Base-by-base conservation (phyloP, 2,113 vertebrate species). In the Peromyscus maniculatus region DNA sequence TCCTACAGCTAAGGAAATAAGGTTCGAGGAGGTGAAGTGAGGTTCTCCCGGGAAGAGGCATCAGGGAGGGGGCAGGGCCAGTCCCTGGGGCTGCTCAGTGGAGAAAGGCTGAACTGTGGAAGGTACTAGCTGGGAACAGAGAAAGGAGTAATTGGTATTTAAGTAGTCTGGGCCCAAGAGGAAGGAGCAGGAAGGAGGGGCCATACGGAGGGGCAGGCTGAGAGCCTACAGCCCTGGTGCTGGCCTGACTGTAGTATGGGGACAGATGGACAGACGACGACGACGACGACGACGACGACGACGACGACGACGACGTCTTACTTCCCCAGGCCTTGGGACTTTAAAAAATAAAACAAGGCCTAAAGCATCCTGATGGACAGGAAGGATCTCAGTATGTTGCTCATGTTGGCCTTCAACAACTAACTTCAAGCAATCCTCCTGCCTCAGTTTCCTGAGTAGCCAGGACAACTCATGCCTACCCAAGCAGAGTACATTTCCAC, bases 71-170 rank as follows among this genome's bases (percentile, higher is more conserved):
- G 43, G 33, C 43, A 1, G 24, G 67, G n/a, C 31, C 55, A 52
- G 43, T 57, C 21, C 80, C n/a, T 12, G 79, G 79, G 33, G 0
- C 13, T 36, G 43, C 1, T 0, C 0, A 0, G 9, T 21, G n/a
- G 79, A 28, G 39, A 19, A 7, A 33, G 26, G 24, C 52, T 52
- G 66, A 59, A 36, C 21, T 36, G 15, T 1, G 39, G 52, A 69
- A 17, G 12, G 55, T 36, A 66, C 46, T 12, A 2, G 16, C 36
- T 4, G 31, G 16, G 36, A 52, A 31, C 66, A 36, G 77, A 82
- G 72, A 78, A 17, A 55, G 7, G 5, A 87, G 49, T 0, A 3
- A 0, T 39, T 46, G 86, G 33, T 36, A 0, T 28, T 1, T 15
- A 74, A 26, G 33, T 28, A 22, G 69, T 91, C 2, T 0, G 55